Base-by-base conservation (phyloP, 2,113 vertebrate species). In the Orthonyx spaldingii region DNA sequence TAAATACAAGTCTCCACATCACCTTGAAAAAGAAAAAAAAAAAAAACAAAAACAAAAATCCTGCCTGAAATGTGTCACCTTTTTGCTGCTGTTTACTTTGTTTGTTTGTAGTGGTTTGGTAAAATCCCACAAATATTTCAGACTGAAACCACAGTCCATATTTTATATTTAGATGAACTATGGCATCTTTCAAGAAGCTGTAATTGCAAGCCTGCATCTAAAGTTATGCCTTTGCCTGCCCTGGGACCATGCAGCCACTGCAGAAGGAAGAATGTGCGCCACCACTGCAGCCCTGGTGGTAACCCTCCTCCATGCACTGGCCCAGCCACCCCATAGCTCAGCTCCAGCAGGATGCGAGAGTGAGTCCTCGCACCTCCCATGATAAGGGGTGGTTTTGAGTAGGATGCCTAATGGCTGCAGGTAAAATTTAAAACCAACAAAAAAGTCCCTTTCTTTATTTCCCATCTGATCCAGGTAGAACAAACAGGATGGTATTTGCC, bases 221-320 rank as follows among this genome's bases (percentile, higher is more conserved):
- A 88, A 80, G 69, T 57, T 87, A 61, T 94, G 68, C 78, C 35
- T 66, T 84, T 66, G 39, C 53, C 65, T 88, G 69, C n/a, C 14
- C 84, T 74, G 85, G 59, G 89, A 94, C 79, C 64, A 65, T 15
- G 72, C 91, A 97, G 96, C 95, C 96, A 91, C 94, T 94, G 93
- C 94, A 97, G 97, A 96, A 97, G 90, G 97, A 96, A 89, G 78
- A 96, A 86, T 50, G 59, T 33, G 37, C 80, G 86, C 93, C 97
- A 98, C 96, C 94, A 12, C 32, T 15, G 94, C 84, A 94, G 95
- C 81, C 76, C 53, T 57, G 37, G 60, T 79, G 63, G 47, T 94
- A 90, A 64, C 75, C 84, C 87, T 87, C 79, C 87, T 92, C 92
- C 77, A 33, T 52, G 61, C 41, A 35, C 61, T 30, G 8, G n/a